Base-by-base conservation (phyloP, 2,888 invertebrate genomes). In the Brenthis daphne region DNA sequence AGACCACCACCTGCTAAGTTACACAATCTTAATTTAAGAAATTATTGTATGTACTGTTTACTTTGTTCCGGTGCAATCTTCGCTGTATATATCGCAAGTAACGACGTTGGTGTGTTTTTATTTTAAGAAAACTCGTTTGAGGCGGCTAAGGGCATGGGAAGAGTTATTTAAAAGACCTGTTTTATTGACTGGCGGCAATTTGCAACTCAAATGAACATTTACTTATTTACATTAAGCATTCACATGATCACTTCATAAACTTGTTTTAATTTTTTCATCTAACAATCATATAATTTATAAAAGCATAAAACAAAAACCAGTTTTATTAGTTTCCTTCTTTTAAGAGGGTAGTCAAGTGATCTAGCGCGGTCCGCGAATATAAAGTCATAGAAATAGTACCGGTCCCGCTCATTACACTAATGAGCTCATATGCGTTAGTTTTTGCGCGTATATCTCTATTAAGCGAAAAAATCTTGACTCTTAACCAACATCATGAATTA, bases 381-480 rank as follows among this genome's bases (percentile, higher is more conserved):
- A 37, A 37, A 37, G 37, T 37, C 37, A 37, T 37, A 37, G 37
- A 37, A 37, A 6, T 37, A 43, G 8, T 11, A 50, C 60, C 50
- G 60, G 50, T 50, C 60, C 29, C 33, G 6, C 51, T 33, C 51
- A 58, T 58, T 47, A 48, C 24, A 47, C 47, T 20, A 58, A 54
- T 60, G 47, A 29, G 3, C 43, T 6, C 47, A 58, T 47, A 54
- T 54, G 37, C n/a, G 14, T 11, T 47, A 53, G 14, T 6, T 65
- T 65, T 57, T 51, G 24, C 43, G 43, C 48, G 1, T 6, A 33
- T 37, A n/a, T 57, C 53, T 43, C 13, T 55, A 20, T 20, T 14
- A 37, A n/a, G 55, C 57, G 20, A 65, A 57, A 57, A 37, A 56
- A 51, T 57, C 57, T 3, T 43, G 47, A 57, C 57, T 51, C 37